phyloP scores from a whole-genome alignment of 2,797 vertebrate species.

The Argyrosomus regius region DNA sequence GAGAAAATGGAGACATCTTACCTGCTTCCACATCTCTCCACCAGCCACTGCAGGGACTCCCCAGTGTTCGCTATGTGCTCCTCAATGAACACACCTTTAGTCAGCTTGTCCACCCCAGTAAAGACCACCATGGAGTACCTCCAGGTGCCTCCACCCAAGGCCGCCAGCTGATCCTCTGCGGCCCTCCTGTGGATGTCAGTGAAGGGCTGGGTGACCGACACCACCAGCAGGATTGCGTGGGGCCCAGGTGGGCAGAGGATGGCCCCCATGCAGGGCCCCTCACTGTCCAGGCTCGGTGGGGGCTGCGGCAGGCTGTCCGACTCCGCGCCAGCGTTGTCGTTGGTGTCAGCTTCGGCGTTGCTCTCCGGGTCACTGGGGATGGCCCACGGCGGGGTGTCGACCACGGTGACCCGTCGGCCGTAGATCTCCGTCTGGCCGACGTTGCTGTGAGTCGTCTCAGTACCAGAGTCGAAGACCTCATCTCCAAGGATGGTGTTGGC shows the following conservation, averaged over 20 bases:
- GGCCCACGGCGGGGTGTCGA: constrained; percentile 83
- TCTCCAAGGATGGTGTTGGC: constrained; percentile 86
- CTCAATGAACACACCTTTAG: constrained; percentile 82
- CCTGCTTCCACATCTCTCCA: constrained; percentile 86
- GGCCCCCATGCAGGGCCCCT: constrained; percentile 82
- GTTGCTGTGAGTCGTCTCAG: constrained; percentile 69
- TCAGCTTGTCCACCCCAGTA: constrained; percentile 81
- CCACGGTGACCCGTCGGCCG: constrained; percentile 75
- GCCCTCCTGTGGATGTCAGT: constrained; percentile 78
- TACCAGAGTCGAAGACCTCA: constrained; percentile 62
- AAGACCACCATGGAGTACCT: constrained; percentile 86
- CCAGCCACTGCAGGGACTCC: constrained; percentile 84
- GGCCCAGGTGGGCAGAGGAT: constrained; percentile 85
- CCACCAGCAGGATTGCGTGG: constrained; percentile 83
- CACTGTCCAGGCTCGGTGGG: constrained; percentile 76
- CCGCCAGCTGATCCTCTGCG: constrained; percentile 80
- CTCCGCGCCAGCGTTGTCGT: constrained; percentile 61
- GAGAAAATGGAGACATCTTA: constrained; percentile 40
- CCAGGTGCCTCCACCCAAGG: constrained; percentile 84
- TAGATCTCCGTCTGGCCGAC: constrained; percentile 82
- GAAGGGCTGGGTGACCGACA: constrained; percentile 83
- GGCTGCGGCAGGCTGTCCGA: constrained; percentile 57
- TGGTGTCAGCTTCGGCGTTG: constrained; percentile 25
- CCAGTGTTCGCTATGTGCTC: constrained; percentile 85
- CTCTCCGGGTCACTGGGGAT: constrained; percentile 58